Base-by-base conservation (phyloP, 2,888 invertebrate species). In the Octonoba sinensis region DNA sequence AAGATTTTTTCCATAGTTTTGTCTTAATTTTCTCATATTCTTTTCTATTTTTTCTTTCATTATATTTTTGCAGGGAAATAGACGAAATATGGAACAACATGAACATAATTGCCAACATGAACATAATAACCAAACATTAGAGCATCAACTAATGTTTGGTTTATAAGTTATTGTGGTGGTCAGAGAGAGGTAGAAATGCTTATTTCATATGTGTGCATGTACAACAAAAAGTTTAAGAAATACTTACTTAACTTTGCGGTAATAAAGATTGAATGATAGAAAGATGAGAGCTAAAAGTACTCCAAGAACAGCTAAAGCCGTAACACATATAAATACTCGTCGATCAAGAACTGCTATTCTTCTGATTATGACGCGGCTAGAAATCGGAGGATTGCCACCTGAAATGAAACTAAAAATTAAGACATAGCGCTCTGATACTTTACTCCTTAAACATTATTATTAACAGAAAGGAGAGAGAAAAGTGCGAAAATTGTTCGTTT, bases 241-340 rank as follows among this genome's bases (percentile, higher is more conserved):
- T 1, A 88, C 91, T 90, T 89, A 94, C 94, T 94, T 94, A 87
- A 94, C 91, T 88, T 93, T 93, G 85, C 95, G 92, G 87, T 94
- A 95, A 88, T 94, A 93, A 85, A 95, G 90, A 89, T 95, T 96
- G 88, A 95, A 95, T 72, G 92, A 92, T 84, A 96, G 90, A 87
- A 95, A 95, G 6, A 92, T 91, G 24, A 94, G 88, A 0, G 95
- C 93, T 70, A 94, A 88, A 0, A 92, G 91, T 51, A 95, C 93
- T 2, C 95, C 95, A 69, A 93, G 90, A 47, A 92, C 91, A 1
- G 95, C 93, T 27, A 95, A 89, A 3, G 92, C 91, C 0, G 93
- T 92, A 3, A 95, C 92, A 0, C 92, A 92, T 72, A 94, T 90
- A 88, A 95, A 93, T 0, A 95, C 93, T 0, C 92, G 91, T 22